These are phyloP conservation scores for Hucho hucho DNA, from an alignment of 2,113 vertebrate genomes.

Conservation along the genomic window DNA sequence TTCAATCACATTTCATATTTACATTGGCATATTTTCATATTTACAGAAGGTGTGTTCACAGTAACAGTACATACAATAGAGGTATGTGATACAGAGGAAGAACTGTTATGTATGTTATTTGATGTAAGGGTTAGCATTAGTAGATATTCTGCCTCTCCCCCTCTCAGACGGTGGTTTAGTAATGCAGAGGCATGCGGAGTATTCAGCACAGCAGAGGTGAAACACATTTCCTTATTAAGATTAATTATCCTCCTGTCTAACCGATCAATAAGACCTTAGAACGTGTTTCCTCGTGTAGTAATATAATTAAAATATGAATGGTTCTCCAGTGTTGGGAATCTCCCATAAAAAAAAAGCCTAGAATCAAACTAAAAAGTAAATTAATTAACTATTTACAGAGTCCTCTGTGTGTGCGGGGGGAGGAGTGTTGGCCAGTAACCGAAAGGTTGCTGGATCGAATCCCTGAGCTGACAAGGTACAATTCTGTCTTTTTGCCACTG, in stretches of 20 bases:
- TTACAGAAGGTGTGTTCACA: too few relatives aligned
- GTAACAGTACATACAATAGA: too few relatives aligned
- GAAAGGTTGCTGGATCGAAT: too few relatives aligned
- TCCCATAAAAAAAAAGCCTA: conserved; percentile 28
- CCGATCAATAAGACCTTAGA: conserved; percentile 48
- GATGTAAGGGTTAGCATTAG: too few relatives aligned
- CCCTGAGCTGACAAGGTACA: too few relatives aligned
- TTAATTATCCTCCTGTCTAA: conserved; percentile 31
- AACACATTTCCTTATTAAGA: conserved; percentile 29
- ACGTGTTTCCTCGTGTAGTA: conserved; percentile 47
- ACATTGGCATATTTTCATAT: too few relatives aligned
- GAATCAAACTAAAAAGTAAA: conserved; percentile 46
- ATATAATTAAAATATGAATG: conserved; percentile 46
- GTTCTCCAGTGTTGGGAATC: conserved; percentile 21
- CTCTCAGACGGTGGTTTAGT: neutral
- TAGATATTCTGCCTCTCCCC: neutral
- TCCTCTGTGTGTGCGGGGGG: neutral
- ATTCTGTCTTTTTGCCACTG: too few relatives aligned
- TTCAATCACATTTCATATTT: too few relatives aligned
- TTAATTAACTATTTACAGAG: conserved; percentile 37
- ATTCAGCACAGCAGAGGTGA: neutral
- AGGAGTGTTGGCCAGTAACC: too few relatives aligned
- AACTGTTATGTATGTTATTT: too few relatives aligned
- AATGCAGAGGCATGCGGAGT: conserved; percentile 7
- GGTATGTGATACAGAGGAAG: too few relatives aligned